A percentile compares a stretch with the other conserved stretches of the same genome.
Evolutionary conservation across 2,797 vertebrate species (phyloP).

Genomic region (Microchirus variegatus): DNA sequence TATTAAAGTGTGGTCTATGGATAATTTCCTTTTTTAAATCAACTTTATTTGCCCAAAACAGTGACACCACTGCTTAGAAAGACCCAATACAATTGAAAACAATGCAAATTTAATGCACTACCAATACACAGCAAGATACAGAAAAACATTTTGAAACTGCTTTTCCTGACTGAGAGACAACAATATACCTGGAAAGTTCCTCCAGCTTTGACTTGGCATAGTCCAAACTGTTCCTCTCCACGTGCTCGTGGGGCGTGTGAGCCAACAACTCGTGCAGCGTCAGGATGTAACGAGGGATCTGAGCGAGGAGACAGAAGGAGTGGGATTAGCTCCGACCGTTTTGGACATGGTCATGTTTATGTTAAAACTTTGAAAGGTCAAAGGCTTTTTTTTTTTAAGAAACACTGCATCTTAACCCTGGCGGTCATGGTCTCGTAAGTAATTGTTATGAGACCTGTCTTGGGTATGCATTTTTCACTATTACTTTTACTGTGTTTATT

Average conservation of each 20-base stretch:
- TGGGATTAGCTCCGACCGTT: neutral
- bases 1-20: neutral
- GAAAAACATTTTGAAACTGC: too few species aligned
- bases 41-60: too few species aligned
- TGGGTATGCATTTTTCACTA: too few species aligned
- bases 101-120: too few species aligned
- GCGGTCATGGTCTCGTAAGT: too few species aligned
- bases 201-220: conserved; percentile 98
- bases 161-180: neutral
- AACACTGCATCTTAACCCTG: too few species aligned
- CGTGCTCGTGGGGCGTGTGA: conserved; percentile 96
- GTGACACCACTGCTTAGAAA: too few species aligned
- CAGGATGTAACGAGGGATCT: conserved; percentile 98
- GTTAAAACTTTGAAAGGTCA: neutral
- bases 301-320: conserved; percentile 12
- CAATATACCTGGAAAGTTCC: conserved; percentile 91
- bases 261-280: conserved; percentile 96
- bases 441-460: too few species aligned
- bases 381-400: too few species aligned
- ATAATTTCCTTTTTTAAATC: too few species aligned
- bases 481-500: too few species aligned
- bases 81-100: too few species aligned
- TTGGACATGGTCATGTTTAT: neutral
- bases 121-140: neutral
- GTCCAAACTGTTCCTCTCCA: conserved; percentile 97